Base-by-base conservation (phyloP, 2,797 vertebrate genomes). In the Lepilemur ruficaudatus region DNA sequence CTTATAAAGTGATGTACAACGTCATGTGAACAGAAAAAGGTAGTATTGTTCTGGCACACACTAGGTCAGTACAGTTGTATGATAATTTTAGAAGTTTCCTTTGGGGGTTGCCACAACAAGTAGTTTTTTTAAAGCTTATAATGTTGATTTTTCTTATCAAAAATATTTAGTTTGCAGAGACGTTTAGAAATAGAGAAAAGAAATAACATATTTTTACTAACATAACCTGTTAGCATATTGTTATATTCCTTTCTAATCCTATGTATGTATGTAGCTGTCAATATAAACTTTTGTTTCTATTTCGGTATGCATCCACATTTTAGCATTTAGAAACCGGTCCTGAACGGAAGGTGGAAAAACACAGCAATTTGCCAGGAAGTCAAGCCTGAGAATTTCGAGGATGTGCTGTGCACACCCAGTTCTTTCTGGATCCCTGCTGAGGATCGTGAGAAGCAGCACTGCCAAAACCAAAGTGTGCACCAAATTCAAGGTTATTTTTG, bases 1-100 rank as follows among this genome's bases (percentile, higher is more conserved):
- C 87, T 55, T 91, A 35, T 57, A 41, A 90, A 67, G 35, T 41
- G 90, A 89, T 67, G 22, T 69, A 78, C 72, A 90, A 43, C 63
- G 84, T 96, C 90, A 90, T 67, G 25, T 65, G 90, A 95, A 81
- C 30, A 93, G 76, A 91, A 97, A 97, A 59, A 78, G 59, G 67
- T 43, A 95, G 80, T n/a, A 93, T 61, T 87, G 63, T 76, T 92
- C 50, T 4, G 0, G 43, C 25, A 76, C 87, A 84, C 75, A 38
- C 70, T 72, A 78, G 89, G 72, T 96, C 89, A 87, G 30, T 78
- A 61, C 25, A 78, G 7, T 23, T 57, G 52, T 72, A 35, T 52
- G 15, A 52, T 94, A 93, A 96, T 85, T 95, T 48, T 93, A 87
- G 83, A 89, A 43, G 38, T 84, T 94, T 92, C 70, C 48, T 81